Evolutionary conservation across 30 jellyfish, hydroid and myxozoan species (phyloP).

Genomic region (Sanderia malayensis): DNA sequence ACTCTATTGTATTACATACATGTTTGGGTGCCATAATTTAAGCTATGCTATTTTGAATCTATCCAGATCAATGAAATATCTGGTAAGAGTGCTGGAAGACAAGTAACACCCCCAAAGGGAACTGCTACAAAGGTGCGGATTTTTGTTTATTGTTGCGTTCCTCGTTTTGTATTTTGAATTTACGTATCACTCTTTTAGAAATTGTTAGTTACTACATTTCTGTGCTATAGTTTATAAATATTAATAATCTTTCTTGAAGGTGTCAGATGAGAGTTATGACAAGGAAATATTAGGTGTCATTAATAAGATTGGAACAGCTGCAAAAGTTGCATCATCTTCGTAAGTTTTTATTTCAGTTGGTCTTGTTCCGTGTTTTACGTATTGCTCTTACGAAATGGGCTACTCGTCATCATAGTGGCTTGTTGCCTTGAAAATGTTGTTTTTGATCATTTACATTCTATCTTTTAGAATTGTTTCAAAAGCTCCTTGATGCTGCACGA

Average conservation of each 20-base stretch:
- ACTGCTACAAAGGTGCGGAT: conserved; percentile 29
- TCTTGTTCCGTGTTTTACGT: too few relatives aligned
- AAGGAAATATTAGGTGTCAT: conserved; percentile 77
- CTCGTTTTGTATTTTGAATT: not conserved
- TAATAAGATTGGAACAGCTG: conserved; percentile 57
- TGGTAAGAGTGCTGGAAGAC: conserved; percentile 62
- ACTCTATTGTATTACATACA: too few relatives aligned
- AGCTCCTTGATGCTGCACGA: too few relatives aligned
- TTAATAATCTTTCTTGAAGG: conserved; percentile 23
- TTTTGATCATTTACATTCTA: too few relatives aligned
- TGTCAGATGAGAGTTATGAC: conserved; percentile 69
- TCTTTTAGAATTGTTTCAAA: too few relatives aligned
- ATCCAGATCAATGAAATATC: conserved; percentile 60
- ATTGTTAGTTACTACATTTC: not conserved
- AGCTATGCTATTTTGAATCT: too few relatives aligned
- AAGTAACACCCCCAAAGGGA: conserved; percentile 48
- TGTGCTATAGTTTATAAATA: not conserved
- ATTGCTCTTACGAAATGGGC: too few relatives aligned
- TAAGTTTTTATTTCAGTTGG: too few relatives aligned
- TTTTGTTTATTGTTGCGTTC: not conserved
- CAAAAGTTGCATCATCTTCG: conserved; percentile 42
- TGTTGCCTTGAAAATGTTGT: too few relatives aligned
- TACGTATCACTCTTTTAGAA: too few relatives aligned
- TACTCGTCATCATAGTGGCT: too few relatives aligned
- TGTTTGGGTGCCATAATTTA: too few relatives aligned